These are phyloP conservation scores for Diarsia rubi DNA, from an alignment of 2,888 invertebrate species.

Conservation along the genomic window DNA sequence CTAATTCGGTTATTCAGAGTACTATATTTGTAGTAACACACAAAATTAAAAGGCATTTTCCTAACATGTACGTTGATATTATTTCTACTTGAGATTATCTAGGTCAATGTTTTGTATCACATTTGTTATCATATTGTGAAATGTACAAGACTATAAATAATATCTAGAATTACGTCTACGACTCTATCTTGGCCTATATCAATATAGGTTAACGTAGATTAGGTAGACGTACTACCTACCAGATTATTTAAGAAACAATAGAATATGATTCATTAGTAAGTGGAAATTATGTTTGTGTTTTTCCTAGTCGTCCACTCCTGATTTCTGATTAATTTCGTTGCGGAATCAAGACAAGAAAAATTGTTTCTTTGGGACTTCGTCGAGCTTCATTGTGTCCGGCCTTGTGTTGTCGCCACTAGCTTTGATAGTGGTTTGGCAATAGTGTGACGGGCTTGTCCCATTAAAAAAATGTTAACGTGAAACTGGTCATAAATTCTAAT, in stretches of 20 bases:
- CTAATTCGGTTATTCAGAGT: not conserved
- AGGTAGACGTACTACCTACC: too few relatives aligned
- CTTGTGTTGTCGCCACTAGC: too few relatives aligned
- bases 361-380: too few relatives aligned
- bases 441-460: too few relatives aligned
- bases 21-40: not conserved
- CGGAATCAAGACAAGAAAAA: too few relatives aligned
- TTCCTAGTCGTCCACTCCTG: too few relatives aligned
- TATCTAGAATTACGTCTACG: not conserved
- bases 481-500: not conserved
- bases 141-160: slow-evolving; percentile 16
- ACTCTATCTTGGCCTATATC: not conserved
- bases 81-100: slow-evolving; percentile 19
- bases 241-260: not conserved
- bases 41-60: slow-evolving; percentile 8
- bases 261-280: too few relatives aligned
- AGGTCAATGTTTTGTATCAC: slow-evolving; percentile 40
- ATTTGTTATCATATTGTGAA: slow-evolving; percentile 24
- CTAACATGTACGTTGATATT: not conserved
- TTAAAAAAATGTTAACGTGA: not conserved
- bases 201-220: slow-evolving; percentile 13
- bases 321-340: too few relatives aligned
- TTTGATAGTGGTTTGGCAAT: too few relatives aligned
- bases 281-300: too few relatives aligned
- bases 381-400: too few relatives aligned